Evolutionary conservation across 2,888 invertebrate genomes (phyloP).

Genomic region (Eristalinus sepulchralis): DNA sequence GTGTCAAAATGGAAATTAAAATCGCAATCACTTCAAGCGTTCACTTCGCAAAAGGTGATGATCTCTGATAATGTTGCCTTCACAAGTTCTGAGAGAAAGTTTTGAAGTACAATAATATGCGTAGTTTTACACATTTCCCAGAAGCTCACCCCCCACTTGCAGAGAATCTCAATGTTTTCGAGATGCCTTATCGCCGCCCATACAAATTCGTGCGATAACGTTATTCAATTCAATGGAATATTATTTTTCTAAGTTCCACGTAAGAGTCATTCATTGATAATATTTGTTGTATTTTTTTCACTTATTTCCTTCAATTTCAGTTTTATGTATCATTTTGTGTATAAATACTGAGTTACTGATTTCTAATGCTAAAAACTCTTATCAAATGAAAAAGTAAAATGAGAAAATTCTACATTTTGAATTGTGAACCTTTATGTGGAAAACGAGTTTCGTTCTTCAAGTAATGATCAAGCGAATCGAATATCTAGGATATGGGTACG

Average conservation of each 20-base stretch:
- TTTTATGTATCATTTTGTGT: background rate
- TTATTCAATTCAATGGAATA: background rate
- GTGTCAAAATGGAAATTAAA: background rate
- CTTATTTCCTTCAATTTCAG: background rate
- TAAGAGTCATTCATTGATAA: background rate
- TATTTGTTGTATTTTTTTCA: background rate
- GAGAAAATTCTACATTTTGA: no score
- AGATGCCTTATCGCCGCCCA: background rate
- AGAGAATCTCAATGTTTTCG: background rate
- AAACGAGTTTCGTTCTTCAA: no score
- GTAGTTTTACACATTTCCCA: background rate
- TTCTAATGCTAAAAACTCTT: no score
- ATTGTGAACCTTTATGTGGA: no score
- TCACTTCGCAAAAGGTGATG: background rate
- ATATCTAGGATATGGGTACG: no score
- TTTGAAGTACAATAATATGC: background rate
- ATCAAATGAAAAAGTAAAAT: no score
- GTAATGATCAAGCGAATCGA: no score
- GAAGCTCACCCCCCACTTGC: background rate
- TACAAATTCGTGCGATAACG: background rate
- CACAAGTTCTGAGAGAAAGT: background rate
- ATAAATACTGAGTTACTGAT: no score
- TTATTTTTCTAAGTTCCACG: background rate
- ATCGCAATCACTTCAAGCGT: background rate
- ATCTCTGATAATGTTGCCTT: background rate